Evolutionary conservation across 2,888 invertebrate genomes (phyloP), one percentile per base, ranked within the genome.

Genomic region (Drosophila melanosoma): DNA sequence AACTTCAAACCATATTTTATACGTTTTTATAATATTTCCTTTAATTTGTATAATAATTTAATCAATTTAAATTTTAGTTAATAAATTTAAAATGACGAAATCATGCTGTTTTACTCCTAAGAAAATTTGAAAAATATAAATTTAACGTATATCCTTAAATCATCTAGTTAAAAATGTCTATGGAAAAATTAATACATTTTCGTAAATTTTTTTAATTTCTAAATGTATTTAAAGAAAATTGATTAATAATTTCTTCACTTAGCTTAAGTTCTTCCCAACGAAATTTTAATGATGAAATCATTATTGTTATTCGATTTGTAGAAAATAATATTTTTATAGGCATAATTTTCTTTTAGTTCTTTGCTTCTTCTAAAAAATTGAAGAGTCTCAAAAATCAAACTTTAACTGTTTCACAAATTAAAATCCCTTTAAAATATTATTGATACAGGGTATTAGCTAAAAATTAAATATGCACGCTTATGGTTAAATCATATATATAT

Each of bases 391-490:
- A 15, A 10, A 26, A 17, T 10, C 5, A 2, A 0, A 49, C 0
- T 12, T 1, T 7, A 45, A 45, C 20, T 23, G 20, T 12, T 45
- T 20, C 3, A 17, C 11, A n/a, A 5, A 6, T n/a, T 6, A 2
- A 7, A 29, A 15, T 32, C 1, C 2, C 52, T 32, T 33, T 2
- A 1, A 29, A 17, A 7, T 42, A 20, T 20, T 32, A 10, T 20
- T 20, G 11, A 5, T 35, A 23, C 35, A 68, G 69, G 49, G 69
- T 68, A 36, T 68, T 29, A 49, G 72, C 20, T 29, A 56, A 58
- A 67, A 79, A 67, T 78, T 71, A 75, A 73, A 75, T 79, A 80
- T 85, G 86, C 80, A 74, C 72, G 85, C 10, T 63, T 73, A 74
- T 70, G 73, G 32, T 70, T 32, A 59, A 60, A 8, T 38, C n/a